Base-by-base conservation (phyloP, 2,888 invertebrate genomes). In the Pseudanteris insignis region DNA sequence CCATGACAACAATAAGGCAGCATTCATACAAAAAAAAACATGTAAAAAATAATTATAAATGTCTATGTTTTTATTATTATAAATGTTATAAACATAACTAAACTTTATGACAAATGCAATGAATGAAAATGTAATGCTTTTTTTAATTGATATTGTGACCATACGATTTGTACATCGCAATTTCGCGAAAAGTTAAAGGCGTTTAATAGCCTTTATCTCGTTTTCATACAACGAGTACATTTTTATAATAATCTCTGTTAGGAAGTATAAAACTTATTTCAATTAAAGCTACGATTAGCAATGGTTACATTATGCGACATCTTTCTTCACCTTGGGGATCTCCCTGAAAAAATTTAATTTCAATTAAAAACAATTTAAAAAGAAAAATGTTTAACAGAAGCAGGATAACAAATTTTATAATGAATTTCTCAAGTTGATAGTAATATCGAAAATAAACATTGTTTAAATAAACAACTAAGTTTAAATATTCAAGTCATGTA, bases 261-360 rank as follows among this genome's bases (percentile, higher is more conserved):
- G 18, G 15, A 24, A 33, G 3, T 58, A 41, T 30, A 54, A 25
- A 6, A 34, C 5, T 43, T 34, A 54, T 50, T 54, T 54, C 46
- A 32, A 43, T 53, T 53, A 32, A 38, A 26, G 13, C 12, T 44
- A 0, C 15, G 36, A 46, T 25, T 13, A 2, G 1, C 8, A 6
- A 7, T 8, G 18, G 28, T 82, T 77, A 86, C 86, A 86, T 86
- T 63, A 86, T 76, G 65, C 81, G 75, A 78, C 86, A 86, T 65
- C 84, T 83, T 60, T 86, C 86, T 64, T 84, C 84, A 29, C 83
- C 83, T 67, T 75, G 79, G 2, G 77, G 77, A 50, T 82, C 81
- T 13, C 77, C 78, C 81, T 81, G 73, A 37, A 81, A 80, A 72
- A 77, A 44, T 12, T 21, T 1, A 8, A 36, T n/a, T 33, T 14